These are phyloP conservation scores for Trissoscelio sp. DNA, from an alignment of 2,888 invertebrate genomes.

Conservation along the genomic window DNA sequence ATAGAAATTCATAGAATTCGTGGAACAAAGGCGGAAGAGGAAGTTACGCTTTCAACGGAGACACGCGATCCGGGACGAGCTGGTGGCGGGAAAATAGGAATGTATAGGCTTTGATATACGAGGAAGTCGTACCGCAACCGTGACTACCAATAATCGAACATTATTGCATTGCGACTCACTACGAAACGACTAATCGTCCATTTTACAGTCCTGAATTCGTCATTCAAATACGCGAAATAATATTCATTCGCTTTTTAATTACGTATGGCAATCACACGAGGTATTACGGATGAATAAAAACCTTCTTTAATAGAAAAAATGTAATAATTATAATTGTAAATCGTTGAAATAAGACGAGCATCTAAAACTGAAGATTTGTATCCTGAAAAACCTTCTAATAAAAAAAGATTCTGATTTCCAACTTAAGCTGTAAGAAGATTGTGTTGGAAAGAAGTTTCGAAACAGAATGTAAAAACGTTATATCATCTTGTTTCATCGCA, in stretches of 20 bases:
- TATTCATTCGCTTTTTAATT: neutral
- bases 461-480: too few relatives aligned
- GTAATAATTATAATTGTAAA: too few relatives aligned
- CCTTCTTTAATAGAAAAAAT: too few relatives aligned
- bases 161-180: slow-evolving; percentile 78
- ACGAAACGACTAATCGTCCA: slow-evolving; percentile 55
- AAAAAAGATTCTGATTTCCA: too few relatives aligned
- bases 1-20: slow-evolving; percentile 44
- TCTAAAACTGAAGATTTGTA: too few relatives aligned
- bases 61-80: slow-evolving; percentile 62
- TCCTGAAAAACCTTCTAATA: too few relatives aligned
- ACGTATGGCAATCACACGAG: too few relatives aligned
- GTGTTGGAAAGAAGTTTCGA: too few relatives aligned
- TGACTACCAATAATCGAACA: slow-evolving; percentile 81
- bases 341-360: too few relatives aligned
- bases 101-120: slow-evolving; percentile 79
- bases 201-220: slow-evolving; percentile 19
- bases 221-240: slow-evolving; percentile 4
- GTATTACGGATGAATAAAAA: too few relatives aligned
- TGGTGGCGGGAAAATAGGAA: slow-evolving; percentile 71
- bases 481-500: too few relatives aligned
- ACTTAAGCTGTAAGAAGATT: too few relatives aligned
- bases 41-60: slow-evolving; percentile 60
- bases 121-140: slow-evolving; percentile 74
- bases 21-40: slow-evolving; percentile 50